These are phyloP conservation scores for Siderastrea siderea DNA, from an alignment of 92 coral and sea anemone species.

Conservation along the genomic window DNA sequence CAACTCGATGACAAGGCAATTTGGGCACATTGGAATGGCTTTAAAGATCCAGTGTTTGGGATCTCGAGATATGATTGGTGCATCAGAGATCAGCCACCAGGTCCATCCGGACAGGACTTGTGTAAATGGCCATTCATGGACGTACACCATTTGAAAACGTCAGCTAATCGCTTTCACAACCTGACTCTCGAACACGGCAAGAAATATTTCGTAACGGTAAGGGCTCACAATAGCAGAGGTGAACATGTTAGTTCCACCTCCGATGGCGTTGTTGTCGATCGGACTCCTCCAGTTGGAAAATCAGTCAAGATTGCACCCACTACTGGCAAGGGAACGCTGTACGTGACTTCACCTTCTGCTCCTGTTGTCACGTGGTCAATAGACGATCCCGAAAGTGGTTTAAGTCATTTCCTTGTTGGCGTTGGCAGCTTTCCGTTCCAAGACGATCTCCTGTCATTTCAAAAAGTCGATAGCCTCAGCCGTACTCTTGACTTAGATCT, in stretches of 20 bases:
- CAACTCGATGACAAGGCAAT: constrained; percentile 93
- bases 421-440: constrained; percentile 85
- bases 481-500: constrained; percentile 82
- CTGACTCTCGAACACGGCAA: constrained; percentile 88
- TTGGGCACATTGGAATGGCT: constrained; percentile 97
- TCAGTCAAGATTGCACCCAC: constrained; percentile 75
- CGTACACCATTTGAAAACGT: constrained; percentile 61
- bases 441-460: constrained; percentile 77
- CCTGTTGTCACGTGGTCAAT: constrained; percentile 93
- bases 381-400: constrained; percentile 90
- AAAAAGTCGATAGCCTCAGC: constrained; percentile 59
- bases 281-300: constrained; percentile 83
- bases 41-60: constrained; percentile 92
- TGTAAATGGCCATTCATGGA: constrained; percentile 79
- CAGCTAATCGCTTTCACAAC: constrained; percentile 86
- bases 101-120: constrained; percentile 34
- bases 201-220: constrained; percentile 88
- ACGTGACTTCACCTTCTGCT: constrained; percentile 74
- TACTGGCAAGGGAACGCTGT: constrained; percentile 75
- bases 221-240: constrained; percentile 83
- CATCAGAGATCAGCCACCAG: constrained; percentile 68
- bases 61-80: constrained; percentile 92
- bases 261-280: constrained; percentile 95
- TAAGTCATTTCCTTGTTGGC: constrained; percentile 80
- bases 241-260: constrained; percentile 85